phyloP scores from a whole-genome alignment of 2,113 vertebrate species.

The Petaurus breviceps region DNA sequence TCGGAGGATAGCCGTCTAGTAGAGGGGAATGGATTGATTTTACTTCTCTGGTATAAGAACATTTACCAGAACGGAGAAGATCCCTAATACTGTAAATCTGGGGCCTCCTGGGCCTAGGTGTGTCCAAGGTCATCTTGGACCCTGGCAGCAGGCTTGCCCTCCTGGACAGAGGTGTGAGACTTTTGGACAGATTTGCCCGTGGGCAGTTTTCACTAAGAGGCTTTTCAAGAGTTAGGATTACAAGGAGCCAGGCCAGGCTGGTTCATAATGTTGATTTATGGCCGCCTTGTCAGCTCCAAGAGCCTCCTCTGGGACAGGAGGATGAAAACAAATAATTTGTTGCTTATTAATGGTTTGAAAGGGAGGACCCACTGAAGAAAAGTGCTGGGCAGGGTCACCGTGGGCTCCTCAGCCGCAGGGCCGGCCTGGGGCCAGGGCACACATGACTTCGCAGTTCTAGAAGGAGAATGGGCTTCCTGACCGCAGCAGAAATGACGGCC shows the following conservation, averaged over 20 bases:
- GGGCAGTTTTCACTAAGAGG: slow-evolving; percentile 83
- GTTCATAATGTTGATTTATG: slow-evolving; percentile 81
- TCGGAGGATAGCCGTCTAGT: background rate
- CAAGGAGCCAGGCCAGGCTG: slow-evolving; percentile 75
- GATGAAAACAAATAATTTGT: slow-evolving; percentile 77
- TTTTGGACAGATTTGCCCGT: slow-evolving; percentile 77
- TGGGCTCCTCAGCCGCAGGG: background rate
- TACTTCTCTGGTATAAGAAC: slow-evolving; percentile 82
- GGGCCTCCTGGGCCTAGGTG: slow-evolving; percentile 73
- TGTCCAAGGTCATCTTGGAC: slow-evolving; percentile 65
- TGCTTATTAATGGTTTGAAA: slow-evolving; percentile 60
- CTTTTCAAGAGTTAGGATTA: slow-evolving; percentile 79
- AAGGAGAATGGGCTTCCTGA: slow-evolving; percentile 7
- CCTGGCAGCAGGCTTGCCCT: slow-evolving; percentile 79
- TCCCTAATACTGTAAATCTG: slow-evolving; percentile 86
- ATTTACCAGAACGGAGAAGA: slow-evolving; percentile 84
- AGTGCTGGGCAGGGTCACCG: background rate
- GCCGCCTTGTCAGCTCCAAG: slow-evolving; percentile 65
- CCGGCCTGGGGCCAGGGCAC: too few species aligned
- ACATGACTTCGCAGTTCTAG: background rate
- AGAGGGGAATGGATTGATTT: slow-evolving; percentile 59
- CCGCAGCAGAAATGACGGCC: slow-evolving; percentile 42
- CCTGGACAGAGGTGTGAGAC: slow-evolving; percentile 75
- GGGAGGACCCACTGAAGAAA: slow-evolving; percentile 64
- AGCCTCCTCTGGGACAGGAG: slow-evolving; percentile 64